phyloP scores from a whole-genome alignment of 2,797 vertebrate species.

The Poecile montanus region DNA sequence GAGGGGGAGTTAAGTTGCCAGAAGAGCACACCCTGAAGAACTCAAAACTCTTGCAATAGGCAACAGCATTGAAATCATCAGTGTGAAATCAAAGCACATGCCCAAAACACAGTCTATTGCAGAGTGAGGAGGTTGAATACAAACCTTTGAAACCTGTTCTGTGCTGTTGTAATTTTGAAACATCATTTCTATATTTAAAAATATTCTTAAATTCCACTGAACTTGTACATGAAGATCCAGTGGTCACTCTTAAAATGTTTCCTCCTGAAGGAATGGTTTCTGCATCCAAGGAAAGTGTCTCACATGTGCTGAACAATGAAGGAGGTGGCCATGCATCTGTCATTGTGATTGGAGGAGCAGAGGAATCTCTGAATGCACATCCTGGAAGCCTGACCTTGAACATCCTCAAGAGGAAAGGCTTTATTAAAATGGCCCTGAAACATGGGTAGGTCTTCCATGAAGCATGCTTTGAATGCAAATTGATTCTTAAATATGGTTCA shows the following conservation, averaged over 20 bases:
- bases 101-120: not conserved
- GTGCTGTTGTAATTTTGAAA: not conserved
- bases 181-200: not conserved
- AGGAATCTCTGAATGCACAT: slow-evolving; percentile 87
- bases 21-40: not conserved
- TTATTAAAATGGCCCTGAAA: slow-evolving; percentile 92
- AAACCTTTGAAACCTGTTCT: not conserved
- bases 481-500: not conserved
- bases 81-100: not conserved
- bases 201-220: not conserved
- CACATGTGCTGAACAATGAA: slow-evolving; percentile 79
- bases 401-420: slow-evolving; percentile 87
- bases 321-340: slow-evolving; percentile 84
- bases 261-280: slow-evolving; percentile 84
- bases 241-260: not conserved
- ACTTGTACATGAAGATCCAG: not conserved
- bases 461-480: not conserved
- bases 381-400: slow-evolving; percentile 86
- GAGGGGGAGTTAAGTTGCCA: not conserved
- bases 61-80: not conserved
- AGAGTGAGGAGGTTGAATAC: not conserved
- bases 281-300: slow-evolving; percentile 85
- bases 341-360: slow-evolving; percentile 88
- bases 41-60: not conserved
- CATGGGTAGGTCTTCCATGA: slow-evolving; percentile 81